Conservation (phyloP, 2,888 invertebrate genomes). For the Deilephila elpenor region DNA sequence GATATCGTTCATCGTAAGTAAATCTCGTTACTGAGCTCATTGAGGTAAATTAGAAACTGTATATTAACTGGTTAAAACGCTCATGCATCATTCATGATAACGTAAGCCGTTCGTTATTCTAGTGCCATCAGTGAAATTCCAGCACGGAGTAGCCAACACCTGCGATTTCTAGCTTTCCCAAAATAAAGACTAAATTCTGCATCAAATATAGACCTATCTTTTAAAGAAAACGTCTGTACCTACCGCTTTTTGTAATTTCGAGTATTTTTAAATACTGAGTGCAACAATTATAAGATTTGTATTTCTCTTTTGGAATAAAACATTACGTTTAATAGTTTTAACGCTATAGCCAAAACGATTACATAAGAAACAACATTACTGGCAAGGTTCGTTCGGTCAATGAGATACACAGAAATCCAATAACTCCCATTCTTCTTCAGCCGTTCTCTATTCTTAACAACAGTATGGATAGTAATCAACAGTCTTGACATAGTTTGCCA, state of each 20-base stretch:
- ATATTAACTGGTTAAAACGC: slow-evolving; percentile 19
- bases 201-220: not conserved
- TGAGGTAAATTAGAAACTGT: slow-evolving; percentile 6
- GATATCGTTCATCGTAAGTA: not conserved
- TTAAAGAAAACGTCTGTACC: not conserved
- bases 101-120: not conserved
- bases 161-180: slow-evolving; percentile 7
- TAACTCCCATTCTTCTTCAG: not conserved
- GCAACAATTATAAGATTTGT: no score
- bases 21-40: not conserved
- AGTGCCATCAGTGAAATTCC: slow-evolving; percentile 11
- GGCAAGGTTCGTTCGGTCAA: no score
- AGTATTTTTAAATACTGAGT: no score
- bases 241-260: no score
- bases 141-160: not conserved
- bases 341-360: no score
- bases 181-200: not conserved
- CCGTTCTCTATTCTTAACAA: not conserved
- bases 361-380: no score
- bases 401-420: no score
- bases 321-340: no score
- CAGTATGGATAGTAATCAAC: no score
- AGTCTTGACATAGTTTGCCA: not conserved
- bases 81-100: slow-evolving; percentile 11
- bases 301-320: no score